Evolutionary conservation across 1,140 invertebrate species (phyloP).

Genomic region (Glossosoma conforme): DNA sequence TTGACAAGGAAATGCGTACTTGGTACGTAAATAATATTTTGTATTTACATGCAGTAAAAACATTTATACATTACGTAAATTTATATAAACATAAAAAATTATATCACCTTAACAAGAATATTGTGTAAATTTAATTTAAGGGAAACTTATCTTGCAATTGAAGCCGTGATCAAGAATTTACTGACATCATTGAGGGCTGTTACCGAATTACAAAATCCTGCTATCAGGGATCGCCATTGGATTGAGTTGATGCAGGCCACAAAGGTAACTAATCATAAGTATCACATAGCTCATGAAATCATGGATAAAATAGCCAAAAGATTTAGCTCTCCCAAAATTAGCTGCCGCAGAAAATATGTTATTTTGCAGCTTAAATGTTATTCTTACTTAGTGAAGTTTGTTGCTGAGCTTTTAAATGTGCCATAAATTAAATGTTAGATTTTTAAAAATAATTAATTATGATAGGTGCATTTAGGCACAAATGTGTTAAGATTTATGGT

Average conservation of each 20-base stretch:
- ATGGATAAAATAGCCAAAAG: background rate
- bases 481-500: too few relatives aligned
- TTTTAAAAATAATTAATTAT: too few relatives aligned
- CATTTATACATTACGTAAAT: too few relatives aligned
- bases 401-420: too few relatives aligned
- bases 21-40: constrained; percentile 57
- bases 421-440: too few relatives aligned
- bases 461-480: too few relatives aligned
- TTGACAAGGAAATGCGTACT: constrained; percentile 82
- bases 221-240: constrained; percentile 91
- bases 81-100: background rate
- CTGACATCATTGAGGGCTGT: constrained; percentile 83
- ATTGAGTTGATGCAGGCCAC: constrained; percentile 87
- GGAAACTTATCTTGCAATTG: constrained; percentile 57
- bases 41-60: background rate
- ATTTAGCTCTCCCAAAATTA: too few relatives aligned
- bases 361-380: too few relatives aligned
- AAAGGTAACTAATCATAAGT: constrained; percentile 56
- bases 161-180: constrained; percentile 76
- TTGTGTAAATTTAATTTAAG: constrained; percentile 28
- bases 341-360: too few relatives aligned
- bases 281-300: background rate
- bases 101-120: background rate
- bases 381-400: too few relatives aligned
- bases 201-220: constrained; percentile 88